Base-by-base conservation (phyloP, 2,888 invertebrate genomes). In the Harpalus rufipes region DNA sequence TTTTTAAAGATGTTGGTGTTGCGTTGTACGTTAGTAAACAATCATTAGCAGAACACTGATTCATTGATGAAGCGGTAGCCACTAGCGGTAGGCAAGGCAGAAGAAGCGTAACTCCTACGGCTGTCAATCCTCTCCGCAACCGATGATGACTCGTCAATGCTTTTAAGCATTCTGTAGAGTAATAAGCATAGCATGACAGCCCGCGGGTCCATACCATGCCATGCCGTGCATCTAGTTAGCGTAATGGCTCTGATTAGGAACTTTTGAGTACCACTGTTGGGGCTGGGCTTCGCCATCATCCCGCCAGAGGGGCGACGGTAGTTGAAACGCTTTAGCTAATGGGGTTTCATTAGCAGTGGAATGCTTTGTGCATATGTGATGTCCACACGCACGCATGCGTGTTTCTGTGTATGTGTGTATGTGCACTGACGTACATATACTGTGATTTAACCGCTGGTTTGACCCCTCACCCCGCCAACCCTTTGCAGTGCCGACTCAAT, bases 281-380 rank as follows among this genome's bases (percentile, higher is more conserved):
- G 86, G 87, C 86, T 87, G 74, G 86, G 84, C 86, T 86, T 44
- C 81, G 78, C 25, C 25, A 44, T 21, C 41, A 51, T 51, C 44
- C 63, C 18, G 51, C 58, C 86, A 74, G 86, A 82, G 41, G 88
- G 86, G 88, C 88, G 86, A 65, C 58, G 84, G 61, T 76, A 65
- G 84, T 78, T 88, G 89, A 89, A 90, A 89, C 90, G 90, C 90
- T 91, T 90, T 90, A 90, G 90, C 90, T 90, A 91, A 91, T 90
- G 90, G 90, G 89, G 90, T 90, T 90, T 90, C 90, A 91, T 91
- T 90, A 90, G 90, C 90, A 89, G 89, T 88, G 90, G 90, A 90
- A 90, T 90, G 90, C 90, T 91, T 91, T 91, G 90, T 91, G 90
- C 90, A 90, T 90, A 90, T 90, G 90, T 90, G 90, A 91, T 90